These are phyloP conservation scores for Conomelus anceps DNA, from an alignment of 2,888 invertebrate species.

Conservation along the genomic window DNA sequence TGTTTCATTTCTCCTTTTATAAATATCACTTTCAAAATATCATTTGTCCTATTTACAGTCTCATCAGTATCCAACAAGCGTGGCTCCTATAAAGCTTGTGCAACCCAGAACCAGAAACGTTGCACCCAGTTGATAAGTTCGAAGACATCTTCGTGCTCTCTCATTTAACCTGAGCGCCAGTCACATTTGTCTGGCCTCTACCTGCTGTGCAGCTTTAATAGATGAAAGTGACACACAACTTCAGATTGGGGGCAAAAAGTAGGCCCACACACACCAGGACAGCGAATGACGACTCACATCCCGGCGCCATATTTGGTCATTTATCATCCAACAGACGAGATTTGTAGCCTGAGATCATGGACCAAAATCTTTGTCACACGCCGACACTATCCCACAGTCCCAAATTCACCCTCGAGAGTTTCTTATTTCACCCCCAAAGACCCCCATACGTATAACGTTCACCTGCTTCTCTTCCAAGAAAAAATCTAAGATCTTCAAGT, in stretches of 20 bases:
- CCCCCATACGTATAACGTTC: neutral
- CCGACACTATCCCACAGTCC: neutral
- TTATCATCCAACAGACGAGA: neutral
- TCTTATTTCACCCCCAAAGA: neutral
- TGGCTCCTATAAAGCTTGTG: neutral
- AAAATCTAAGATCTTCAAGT: neutral
- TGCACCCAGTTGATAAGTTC: neutral
- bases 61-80: neutral
- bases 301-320: neutral
- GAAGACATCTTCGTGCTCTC: neutral
- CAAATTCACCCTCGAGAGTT: neutral
- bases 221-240: neutral
- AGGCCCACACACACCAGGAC: neutral
- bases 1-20: too few relatives aligned
- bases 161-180: neutral
- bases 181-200: neutral
- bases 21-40: too few relatives aligned
- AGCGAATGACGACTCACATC: neutral
- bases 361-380: neutral
- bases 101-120: neutral
- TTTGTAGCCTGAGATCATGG: neutral
- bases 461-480: neutral
- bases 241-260: neutral
- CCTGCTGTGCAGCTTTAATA: neutral
- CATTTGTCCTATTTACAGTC: neutral